These are phyloP conservation scores for Thymelicus acteon DNA, from an alignment of 2,888 invertebrate species.

Conservation along the genomic window DNA sequence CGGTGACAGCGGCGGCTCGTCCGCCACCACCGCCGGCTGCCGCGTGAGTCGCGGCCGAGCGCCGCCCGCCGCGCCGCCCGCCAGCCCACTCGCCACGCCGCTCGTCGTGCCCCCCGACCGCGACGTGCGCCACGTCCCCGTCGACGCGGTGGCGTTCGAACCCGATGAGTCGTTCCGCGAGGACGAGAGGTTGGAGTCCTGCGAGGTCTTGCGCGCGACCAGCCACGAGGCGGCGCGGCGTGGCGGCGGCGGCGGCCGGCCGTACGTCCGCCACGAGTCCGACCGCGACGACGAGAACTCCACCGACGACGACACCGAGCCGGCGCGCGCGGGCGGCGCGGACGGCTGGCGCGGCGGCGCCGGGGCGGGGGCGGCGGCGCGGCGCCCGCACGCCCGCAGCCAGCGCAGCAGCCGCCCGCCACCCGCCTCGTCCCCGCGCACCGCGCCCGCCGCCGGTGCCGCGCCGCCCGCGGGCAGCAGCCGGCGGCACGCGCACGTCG, in stretches of 20 bases:
- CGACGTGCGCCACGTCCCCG: conserved; percentile 95
- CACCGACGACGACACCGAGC: conserved; percentile 91
- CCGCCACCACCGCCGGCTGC: conserved; percentile 92
- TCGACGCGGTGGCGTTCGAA: conserved; percentile 94
- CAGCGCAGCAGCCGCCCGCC: conserved; percentile 69
- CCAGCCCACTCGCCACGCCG: conserved; percentile 85
- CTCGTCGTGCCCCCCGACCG: conserved; percentile 90
- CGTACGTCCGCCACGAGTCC: conserved; percentile 88
- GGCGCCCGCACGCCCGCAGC: conserved; percentile 75
- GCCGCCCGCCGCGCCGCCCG: conserved; percentile 91
- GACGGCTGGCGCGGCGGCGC: conserved; percentile 56
- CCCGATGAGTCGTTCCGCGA: conserved; percentile 96
- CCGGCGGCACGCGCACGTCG: conserved; percentile 85
- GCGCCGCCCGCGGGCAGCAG: conserved; percentile 90
- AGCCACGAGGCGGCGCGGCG: conserved; percentile 94
- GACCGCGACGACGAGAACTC: conserved; percentile 93
- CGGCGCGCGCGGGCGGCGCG: conserved; percentile 58
- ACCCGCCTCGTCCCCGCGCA: conserved; percentile 76
- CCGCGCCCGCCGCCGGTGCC: conserved; percentile 83
- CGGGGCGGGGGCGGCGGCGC: conserved; percentile 59
- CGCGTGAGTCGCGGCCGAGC: conserved; percentile 85
- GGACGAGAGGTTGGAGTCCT: conserved; percentile 95
- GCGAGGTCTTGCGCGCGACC: conserved; percentile 95
- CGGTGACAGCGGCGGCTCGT: conserved; percentile 87
- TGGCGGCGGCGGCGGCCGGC: conserved; percentile 92